phyloP scores from a whole-genome alignment of 2,888 invertebrate genomes.

The Deladenus siricidicola region DNA sequence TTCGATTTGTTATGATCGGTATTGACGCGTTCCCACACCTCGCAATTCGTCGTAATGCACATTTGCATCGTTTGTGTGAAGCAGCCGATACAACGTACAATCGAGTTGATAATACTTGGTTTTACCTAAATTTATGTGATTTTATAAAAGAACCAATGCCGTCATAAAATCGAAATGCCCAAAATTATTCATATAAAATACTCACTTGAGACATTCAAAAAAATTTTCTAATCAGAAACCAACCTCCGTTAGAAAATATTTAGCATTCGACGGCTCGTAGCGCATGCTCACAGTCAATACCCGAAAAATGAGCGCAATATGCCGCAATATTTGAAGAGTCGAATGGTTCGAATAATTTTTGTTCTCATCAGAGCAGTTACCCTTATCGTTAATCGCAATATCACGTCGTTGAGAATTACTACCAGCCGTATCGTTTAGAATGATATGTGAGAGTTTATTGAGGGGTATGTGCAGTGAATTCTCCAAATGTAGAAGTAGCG shows the following conservation, averaged over 20 bases:
- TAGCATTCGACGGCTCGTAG: constrained; percentile 96
- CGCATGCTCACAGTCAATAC: constrained; percentile 85
- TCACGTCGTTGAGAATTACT: not conserved
- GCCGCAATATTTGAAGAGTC: constrained; percentile 28
- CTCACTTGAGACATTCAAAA: no score
- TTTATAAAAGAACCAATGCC: no score
- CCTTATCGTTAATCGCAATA: not conserved
- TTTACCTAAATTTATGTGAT: constrained; percentile 72
- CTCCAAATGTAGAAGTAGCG: constrained; percentile 75
- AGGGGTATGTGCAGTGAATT: constrained; percentile 11
- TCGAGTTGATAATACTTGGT: constrained; percentile 83
- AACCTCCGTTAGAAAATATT: constrained; percentile 90
- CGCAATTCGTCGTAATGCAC: constrained; percentile 21
- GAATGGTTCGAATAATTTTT: not conserved
- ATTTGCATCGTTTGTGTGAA: constrained; percentile 58
- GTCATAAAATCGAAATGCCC: no score
- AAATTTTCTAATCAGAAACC: not conserved
- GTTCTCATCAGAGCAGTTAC: not conserved
- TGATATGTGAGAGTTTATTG: no score
- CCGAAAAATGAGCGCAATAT: constrained; percentile 47
- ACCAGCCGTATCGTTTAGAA: not conserved
- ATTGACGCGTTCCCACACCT: constrained; percentile 28
- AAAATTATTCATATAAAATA: no score
- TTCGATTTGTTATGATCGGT: constrained; percentile 22
- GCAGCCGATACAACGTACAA: constrained; percentile 81